A percentile compares a stretch with the other conserved stretches of the same genome.
Conservation (phyloP, 2,888 invertebrate species). For the Litoditis marina region DNA sequence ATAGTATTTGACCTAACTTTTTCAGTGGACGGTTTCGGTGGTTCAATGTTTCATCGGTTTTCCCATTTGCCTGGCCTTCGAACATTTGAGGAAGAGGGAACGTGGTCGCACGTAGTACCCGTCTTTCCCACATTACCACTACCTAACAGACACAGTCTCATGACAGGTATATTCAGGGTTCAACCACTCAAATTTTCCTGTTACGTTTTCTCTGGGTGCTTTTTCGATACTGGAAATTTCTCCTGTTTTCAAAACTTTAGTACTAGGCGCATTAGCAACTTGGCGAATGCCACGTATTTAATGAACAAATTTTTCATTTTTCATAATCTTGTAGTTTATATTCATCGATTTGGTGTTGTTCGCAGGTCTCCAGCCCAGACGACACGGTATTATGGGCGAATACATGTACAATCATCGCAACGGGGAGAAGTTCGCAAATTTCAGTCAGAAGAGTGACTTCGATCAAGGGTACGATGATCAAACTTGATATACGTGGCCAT, state of each 20-base stretch:
- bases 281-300: too few species aligned
- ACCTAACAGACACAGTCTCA: constrained; percentile 39
- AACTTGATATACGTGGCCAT: background rate
- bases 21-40: constrained; percentile 42
- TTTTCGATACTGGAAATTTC: too few species aligned
- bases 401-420: constrained; percentile 36
- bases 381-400: constrained; percentile 41
- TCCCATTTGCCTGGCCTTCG: constrained; percentile 33
- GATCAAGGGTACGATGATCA: constrained; percentile 6
- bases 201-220: too few species aligned
- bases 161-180: constrained; percentile 30
- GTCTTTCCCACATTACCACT: constrained; percentile 42
- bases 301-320: background rate
- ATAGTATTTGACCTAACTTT: too few species aligned
- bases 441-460: constrained; percentile 33
- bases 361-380: constrained; percentile 31
- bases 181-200: background rate
- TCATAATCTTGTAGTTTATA: too few species aligned
- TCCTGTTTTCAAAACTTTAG: too few species aligned
- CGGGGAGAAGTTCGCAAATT: constrained; percentile 34
- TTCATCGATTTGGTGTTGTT: background rate
- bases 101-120: constrained; percentile 39
- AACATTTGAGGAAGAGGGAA: constrained; percentile 42
- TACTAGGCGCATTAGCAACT: too few species aligned
- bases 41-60: constrained; percentile 38